A percentile compares a stretch with the other conserved stretches of the same genome.
Evolutionary conservation across 2,888 invertebrate species (phyloP).

Genomic region (Formica aserva): DNA sequence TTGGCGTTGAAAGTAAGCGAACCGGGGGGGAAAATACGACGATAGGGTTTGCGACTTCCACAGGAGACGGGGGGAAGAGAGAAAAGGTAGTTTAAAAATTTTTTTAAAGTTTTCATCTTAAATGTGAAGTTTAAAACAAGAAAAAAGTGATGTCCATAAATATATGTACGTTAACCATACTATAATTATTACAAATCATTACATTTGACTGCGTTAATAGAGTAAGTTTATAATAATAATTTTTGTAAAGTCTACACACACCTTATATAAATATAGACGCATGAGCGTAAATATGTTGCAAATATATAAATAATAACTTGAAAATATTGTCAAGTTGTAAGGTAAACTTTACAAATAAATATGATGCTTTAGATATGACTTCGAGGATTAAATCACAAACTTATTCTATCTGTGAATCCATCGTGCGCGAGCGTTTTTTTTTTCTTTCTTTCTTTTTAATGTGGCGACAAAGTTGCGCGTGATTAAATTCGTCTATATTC

Average conservation of each 20-base stretch:
- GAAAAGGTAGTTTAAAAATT: neutral
- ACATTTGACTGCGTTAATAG: neutral
- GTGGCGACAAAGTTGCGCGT: neutral
- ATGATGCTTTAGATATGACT: neutral
- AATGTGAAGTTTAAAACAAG: neutral
- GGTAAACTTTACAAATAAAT: neutral
- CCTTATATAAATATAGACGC: neutral
- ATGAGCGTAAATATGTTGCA: neutral
- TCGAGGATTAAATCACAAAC: neutral
- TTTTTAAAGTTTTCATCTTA: neutral
- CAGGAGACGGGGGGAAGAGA: neutral
- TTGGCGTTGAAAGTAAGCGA: slow-evolving; percentile 29
- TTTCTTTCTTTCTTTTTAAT: neutral
- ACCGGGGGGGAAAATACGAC: neutral
- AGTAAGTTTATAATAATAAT: neutral
- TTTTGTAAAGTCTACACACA: neutral
- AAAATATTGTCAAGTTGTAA: neutral
- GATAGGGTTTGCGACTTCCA: neutral
- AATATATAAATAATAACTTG: neutral
- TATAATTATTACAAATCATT: slow-evolving; percentile 12
- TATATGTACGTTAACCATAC: neutral
- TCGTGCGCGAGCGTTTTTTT: neutral
- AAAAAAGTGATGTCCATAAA: neutral
- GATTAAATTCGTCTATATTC: slow-evolving; percentile 30
- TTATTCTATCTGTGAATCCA: neutral